Evolutionary conservation across 2,113 vertebrate genomes (phyloP).

Genomic region (Vulpes lagopus): DNA sequence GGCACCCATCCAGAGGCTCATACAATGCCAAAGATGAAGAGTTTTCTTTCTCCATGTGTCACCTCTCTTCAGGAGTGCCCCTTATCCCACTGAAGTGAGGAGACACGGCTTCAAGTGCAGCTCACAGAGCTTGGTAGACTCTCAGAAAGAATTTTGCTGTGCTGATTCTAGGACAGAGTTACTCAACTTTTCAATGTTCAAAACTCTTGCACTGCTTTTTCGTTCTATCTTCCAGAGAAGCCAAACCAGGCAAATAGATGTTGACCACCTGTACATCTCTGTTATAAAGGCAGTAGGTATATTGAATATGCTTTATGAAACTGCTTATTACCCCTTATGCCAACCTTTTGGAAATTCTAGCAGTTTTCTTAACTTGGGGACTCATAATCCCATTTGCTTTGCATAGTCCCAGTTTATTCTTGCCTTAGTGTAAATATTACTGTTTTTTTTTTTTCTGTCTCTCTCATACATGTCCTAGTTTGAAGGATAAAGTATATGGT

Average conservation of each 20-base stretch:
- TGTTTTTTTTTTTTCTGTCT: no score
- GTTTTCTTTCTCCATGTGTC: background rate
- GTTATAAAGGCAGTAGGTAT: background rate
- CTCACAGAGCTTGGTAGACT: background rate
- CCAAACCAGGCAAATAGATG: background rate
- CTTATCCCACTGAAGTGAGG: background rate
- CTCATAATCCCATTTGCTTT: background rate
- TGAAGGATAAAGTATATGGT: background rate
- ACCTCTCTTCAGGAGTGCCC: background rate
- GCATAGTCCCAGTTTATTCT: background rate
- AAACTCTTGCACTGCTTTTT: background rate
- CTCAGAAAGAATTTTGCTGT: background rate
- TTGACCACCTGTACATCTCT: background rate
- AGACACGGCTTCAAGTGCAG: no score
- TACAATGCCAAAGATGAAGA: background rate
- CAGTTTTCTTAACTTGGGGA: background rate
- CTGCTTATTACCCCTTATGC: rapidly evolving
- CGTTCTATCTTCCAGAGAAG: background rate
- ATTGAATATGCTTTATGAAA: background rate
- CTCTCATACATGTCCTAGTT: background rate
- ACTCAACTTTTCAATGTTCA: background rate
- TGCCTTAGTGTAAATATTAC: background rate
- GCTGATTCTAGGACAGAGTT: background rate
- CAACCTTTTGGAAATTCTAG: background rate
- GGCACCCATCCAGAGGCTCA: background rate